Conservation (phyloP, 2,888 invertebrate species). For the Orchesella flavescens region DNA sequence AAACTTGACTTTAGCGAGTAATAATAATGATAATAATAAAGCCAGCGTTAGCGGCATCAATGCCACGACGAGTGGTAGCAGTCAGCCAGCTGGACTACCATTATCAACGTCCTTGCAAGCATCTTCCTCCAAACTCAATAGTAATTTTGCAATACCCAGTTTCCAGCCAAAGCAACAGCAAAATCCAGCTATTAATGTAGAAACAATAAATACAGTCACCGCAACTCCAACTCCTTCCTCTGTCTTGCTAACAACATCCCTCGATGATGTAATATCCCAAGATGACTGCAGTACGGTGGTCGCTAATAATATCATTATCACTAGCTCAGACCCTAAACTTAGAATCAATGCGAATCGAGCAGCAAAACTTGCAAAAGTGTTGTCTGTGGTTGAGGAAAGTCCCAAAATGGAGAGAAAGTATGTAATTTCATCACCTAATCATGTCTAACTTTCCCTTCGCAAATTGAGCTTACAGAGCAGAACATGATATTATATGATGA, state of each 20-base stretch:
- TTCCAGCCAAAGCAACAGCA: slow-evolving; percentile 20
- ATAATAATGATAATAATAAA: slow-evolving; percentile 16
- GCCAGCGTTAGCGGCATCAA: not conserved
- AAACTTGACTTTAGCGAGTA: slow-evolving; percentile 12
- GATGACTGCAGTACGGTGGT: slow-evolving; percentile 39
- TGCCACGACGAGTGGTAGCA: no score
- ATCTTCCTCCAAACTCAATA: slow-evolving; percentile 45
- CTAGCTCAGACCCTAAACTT: slow-evolving; percentile 47
- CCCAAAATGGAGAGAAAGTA: slow-evolving; percentile 62
- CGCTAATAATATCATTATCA: slow-evolving; percentile 55
- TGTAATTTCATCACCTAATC: slow-evolving; percentile 62
- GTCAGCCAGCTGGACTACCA: slow-evolving; percentile 37
- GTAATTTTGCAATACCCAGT: slow-evolving; percentile 17
- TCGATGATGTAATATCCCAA: slow-evolving; percentile 18
- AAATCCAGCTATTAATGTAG: not conserved
- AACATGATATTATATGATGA: slow-evolving; percentile 5
- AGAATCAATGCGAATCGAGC: slow-evolving; percentile 43
- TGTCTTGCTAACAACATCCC: not conserved
- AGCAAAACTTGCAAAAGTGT: slow-evolving; percentile 64
- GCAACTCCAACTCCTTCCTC: slow-evolving; percentile 26
- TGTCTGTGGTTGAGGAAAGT: slow-evolving; percentile 68
- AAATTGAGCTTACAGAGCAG: slow-evolving; percentile 47
- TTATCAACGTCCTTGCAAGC: not conserved
- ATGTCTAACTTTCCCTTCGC: slow-evolving; percentile 52
- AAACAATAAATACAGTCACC: slow-evolving; percentile 34